These are phyloP conservation scores for Dicentrarchus labrax DNA, from an alignment of 2,113 vertebrate species.

Conservation along the genomic window DNA sequence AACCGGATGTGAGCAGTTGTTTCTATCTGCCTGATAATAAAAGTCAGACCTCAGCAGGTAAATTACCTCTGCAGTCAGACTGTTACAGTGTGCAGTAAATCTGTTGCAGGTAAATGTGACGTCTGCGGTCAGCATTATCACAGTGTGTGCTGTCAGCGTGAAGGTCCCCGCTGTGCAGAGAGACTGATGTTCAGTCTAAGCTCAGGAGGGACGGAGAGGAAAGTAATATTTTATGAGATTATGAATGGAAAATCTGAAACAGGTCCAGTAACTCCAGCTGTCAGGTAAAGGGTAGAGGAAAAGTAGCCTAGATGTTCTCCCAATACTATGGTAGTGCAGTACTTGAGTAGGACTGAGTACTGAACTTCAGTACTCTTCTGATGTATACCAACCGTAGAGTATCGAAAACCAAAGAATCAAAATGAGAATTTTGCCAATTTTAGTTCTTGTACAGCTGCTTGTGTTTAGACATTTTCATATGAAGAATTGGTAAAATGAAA, in stretches of 20 bases:
- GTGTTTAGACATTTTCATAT: background rate
- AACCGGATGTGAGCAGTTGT: background rate
- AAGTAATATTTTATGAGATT: background rate
- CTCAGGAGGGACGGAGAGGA: background rate
- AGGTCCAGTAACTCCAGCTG: background rate
- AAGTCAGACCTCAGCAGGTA: background rate
- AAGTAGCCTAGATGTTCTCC: background rate
- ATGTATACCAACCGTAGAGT: no score
- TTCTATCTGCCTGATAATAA: background rate
- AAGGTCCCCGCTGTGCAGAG: background rate
- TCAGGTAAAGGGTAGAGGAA: background rate
- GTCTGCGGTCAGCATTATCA: background rate
- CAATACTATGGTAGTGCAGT: background rate
- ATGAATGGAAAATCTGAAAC: background rate
- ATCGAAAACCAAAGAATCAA: background rate
- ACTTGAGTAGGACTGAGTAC: background rate
- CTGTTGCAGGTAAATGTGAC: background rate
- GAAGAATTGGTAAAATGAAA: no score
- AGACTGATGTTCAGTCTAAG: background rate
- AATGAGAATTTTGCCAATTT: background rate
- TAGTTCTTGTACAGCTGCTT: background rate
- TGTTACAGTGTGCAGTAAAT: background rate
- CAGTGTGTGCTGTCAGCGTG: background rate
- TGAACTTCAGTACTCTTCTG: background rate
- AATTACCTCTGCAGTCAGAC: background rate